Base-by-base conservation (phyloP, 2,113 vertebrate genomes). In the Oenanthe oenanthe region DNA sequence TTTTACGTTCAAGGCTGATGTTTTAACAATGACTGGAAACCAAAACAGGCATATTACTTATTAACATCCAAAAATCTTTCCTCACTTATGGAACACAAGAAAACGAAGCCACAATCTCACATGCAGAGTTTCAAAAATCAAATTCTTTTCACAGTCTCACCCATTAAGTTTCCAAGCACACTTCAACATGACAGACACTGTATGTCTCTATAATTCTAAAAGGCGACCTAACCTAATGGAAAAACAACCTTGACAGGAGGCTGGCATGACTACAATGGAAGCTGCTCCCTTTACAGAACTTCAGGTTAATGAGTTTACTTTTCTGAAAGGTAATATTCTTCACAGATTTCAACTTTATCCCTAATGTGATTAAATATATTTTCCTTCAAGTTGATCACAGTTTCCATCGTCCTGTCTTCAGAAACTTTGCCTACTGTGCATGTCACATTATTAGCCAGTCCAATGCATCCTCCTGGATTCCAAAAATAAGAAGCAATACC, bases 301-400 rank as follows among this genome's bases (percentile, higher is more conserved):
- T 71, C 20, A 67, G 57, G 31, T 58, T 86, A 87, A 50, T 36
- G 3, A 56, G 26, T 62, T 95, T 60, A 60, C 43, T 85, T 60
- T 94, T 84, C 73, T 85, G 57, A 84, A 95, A 89, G 17, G 22
- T 78, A 83, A 86, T 72, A 88, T 34, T 86, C 71, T 92, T 88
- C 86, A 92, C 6, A 91, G 34, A 89, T 80, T 92, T 96, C 50
- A 85, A 73, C 15, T 94, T 88, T 95, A 86, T 36, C 57, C 32
- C 73, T 65, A 53, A 92, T 93, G 60, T 22, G 60, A 58, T n/a
- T 3, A 48, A 53, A 94, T 32, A 38, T 10, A 73, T 58, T 88
- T 96, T 91, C 45, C 45, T 74, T 78, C 43, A 73, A 45, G 48
- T 90, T 84, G 31, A 84, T 79, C 45, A 75, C 40, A 42, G 43